phyloP scores from a whole-genome alignment of 1,140 invertebrate species.

The Lasioglossum albipes region DNA sequence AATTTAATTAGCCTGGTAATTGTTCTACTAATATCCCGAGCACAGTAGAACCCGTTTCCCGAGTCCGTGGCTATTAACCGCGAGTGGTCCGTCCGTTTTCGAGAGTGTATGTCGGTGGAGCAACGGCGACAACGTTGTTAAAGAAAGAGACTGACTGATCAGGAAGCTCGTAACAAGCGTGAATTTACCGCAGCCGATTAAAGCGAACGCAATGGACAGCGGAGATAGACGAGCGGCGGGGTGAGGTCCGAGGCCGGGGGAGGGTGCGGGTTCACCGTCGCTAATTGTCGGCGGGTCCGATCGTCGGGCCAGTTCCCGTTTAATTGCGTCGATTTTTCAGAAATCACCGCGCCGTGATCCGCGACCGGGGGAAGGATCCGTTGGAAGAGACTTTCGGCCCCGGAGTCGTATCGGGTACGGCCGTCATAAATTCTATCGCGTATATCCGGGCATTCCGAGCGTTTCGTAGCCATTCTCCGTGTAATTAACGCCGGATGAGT shows the following conservation, averaged over 20 bases:
- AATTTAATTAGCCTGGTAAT: conserved; percentile 30
- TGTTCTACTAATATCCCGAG: background rate
- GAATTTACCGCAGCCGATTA: conserved; percentile 12
- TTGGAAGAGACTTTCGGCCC: background rate
- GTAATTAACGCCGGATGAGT: conserved; percentile 66
- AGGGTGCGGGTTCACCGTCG: background rate
- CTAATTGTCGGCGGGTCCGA: conserved; percentile 8
- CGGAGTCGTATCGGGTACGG: conserved; percentile 29
- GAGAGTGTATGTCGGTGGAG: background rate
- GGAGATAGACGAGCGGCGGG: background rate
- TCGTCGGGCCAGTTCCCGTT: conserved; percentile 7
- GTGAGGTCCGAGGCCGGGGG: background rate
- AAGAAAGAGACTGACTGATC: conserved; percentile 20
- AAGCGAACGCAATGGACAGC: background rate
- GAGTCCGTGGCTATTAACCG: background rate
- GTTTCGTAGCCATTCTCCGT: conserved; percentile 62
- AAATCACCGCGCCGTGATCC: conserved; percentile 27
- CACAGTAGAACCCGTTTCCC: background rate
- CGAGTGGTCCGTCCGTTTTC: background rate
- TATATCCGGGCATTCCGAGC: conserved; percentile 62
- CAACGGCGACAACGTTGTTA: conserved; percentile 14
- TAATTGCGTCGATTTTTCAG: conserved; percentile 52
- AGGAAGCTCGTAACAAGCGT: background rate
- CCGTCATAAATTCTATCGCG: conserved; percentile 63
- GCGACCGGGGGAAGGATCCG: background rate